These are phyloP conservation scores for Dichetophora obliterata DNA, from an alignment of 2,888 invertebrate species.

Conservation along the genomic window DNA sequence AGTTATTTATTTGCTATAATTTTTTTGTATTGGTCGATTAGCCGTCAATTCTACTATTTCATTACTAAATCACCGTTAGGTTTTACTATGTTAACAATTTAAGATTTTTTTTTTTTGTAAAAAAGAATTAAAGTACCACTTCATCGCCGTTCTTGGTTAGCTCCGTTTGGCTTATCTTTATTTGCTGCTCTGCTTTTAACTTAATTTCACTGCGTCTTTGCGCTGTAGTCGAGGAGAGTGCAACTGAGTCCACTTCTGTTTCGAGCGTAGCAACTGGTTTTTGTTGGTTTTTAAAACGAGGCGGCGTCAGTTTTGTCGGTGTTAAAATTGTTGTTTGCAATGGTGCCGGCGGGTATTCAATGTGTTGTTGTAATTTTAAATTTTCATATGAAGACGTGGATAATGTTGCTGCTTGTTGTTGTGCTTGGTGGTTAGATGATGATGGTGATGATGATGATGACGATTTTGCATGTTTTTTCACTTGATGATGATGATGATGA, in stretches of 20 bases:
- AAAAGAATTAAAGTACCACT: slow-evolving; percentile 59
- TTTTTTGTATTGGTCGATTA: slow-evolving; percentile 16
- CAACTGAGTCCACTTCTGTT: too few relatives aligned
- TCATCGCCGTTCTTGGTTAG: slow-evolving; percentile 57
- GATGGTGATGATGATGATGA: slow-evolving; percentile 16
- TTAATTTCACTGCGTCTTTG: slow-evolving; percentile 60
- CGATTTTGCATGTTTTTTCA: slow-evolving; percentile 34
- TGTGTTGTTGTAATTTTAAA: slow-evolving; percentile 8
- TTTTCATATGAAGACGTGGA: slow-evolving; percentile 18
- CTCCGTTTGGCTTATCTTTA: slow-evolving; percentile 45
- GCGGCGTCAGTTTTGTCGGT: slow-evolving; percentile 29
- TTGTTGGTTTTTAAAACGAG: slow-evolving; percentile 19
- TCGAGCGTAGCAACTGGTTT: not conserved
- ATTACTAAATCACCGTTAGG: slow-evolving; percentile 19
- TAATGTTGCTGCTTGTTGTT: not conserved
- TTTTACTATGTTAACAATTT: slow-evolving; percentile 19
- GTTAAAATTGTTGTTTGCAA: slow-evolving; percentile 20
- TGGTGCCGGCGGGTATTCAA: slow-evolving; percentile 11
- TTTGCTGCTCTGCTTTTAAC: slow-evolving; percentile 57
- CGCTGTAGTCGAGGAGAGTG: slow-evolving; percentile 54
- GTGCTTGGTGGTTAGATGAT: slow-evolving; percentile 7
- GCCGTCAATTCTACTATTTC: slow-evolving; percentile 23
- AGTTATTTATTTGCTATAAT: not conserved
- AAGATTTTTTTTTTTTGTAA: not conserved
- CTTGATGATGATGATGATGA: slow-evolving; percentile 41